These are phyloP conservation scores for Pyralis farinalis DNA, from an alignment of 2,888 invertebrate species.

Conservation along the genomic window DNA sequence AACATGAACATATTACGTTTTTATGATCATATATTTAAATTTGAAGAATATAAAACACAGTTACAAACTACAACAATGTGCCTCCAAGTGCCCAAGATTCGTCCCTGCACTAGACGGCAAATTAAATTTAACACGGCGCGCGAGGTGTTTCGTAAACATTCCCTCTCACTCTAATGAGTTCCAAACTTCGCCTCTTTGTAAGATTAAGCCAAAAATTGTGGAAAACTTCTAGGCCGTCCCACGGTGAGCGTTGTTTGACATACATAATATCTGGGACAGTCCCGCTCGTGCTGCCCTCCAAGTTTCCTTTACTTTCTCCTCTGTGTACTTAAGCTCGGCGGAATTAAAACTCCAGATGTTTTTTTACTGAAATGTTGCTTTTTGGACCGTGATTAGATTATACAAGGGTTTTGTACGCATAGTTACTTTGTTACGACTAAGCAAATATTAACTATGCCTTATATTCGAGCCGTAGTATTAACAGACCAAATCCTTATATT, in stretches of 20 bases:
- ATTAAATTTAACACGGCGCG: conserved; percentile 57
- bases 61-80: no score
- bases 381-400: background rate
- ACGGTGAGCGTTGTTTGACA: conserved; percentile 39
- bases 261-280: conserved; percentile 32
- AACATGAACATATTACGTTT: no score
- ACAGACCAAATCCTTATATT: no score
- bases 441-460: no score
- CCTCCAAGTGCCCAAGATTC: background rate
- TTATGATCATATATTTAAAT: no score
- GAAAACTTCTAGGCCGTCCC: conserved; percentile 47
- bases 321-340: conserved; percentile 41
- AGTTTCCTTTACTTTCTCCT: conserved; percentile 29
- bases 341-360: background rate
- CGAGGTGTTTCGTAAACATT: conserved; percentile 54
- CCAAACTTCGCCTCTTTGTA: conserved; percentile 57
- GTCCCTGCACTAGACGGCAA: conserved; percentile 19
- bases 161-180: conserved; percentile 62
- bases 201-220: conserved; percentile 62
- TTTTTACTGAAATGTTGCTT: background rate
- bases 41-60: no score
- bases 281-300: conserved; percentile 21
- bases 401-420: no score
- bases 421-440: no score
- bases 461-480: no score